A percentile compares a stretch with the other conserved stretches of the same genome.
Conservation (phyloP, 1,140 invertebrate species). For the Ruditapes philippinarum region DNA sequence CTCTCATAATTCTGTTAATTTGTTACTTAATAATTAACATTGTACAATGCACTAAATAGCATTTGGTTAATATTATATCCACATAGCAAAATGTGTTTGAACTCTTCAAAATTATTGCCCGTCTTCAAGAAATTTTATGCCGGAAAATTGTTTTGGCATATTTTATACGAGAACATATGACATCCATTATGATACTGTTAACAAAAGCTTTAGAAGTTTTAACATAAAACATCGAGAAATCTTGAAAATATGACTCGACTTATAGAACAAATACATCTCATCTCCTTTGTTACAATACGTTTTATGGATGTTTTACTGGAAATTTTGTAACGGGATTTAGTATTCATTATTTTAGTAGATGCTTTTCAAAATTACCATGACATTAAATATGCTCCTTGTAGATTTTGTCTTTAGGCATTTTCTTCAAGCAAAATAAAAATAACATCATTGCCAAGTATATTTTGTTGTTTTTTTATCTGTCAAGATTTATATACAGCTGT, state of each 20-base stretch:
- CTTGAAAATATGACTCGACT: constrained; percentile 47
- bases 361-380: constrained; percentile 28
- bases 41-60: constrained; percentile 31
- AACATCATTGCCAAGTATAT: too few relatives aligned
- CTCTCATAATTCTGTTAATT: neutral
- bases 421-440: neutral
- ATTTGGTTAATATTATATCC: constrained; percentile 42
- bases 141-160: constrained; percentile 41
- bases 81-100: constrained; percentile 51
- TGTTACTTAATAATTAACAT: constrained; percentile 31
- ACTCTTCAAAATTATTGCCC: constrained; percentile 54
- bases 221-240: constrained; percentile 48
- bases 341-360: neutral
- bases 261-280: constrained; percentile 13
- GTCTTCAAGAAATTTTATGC: constrained; percentile 42
- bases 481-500: neutral
- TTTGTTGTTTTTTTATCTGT: neutral
- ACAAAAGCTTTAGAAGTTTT: constrained; percentile 38
- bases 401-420: neutral
- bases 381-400: constrained; percentile 9
- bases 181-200: constrained; percentile 56
- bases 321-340: constrained; percentile 43
- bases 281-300: constrained; percentile 22
- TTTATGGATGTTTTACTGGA: constrained; percentile 33
- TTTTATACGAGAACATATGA: constrained; percentile 56